Evolutionary conservation across 2,888 invertebrate genomes (phyloP).

Genomic region (Argyresthia albistria): DNA sequence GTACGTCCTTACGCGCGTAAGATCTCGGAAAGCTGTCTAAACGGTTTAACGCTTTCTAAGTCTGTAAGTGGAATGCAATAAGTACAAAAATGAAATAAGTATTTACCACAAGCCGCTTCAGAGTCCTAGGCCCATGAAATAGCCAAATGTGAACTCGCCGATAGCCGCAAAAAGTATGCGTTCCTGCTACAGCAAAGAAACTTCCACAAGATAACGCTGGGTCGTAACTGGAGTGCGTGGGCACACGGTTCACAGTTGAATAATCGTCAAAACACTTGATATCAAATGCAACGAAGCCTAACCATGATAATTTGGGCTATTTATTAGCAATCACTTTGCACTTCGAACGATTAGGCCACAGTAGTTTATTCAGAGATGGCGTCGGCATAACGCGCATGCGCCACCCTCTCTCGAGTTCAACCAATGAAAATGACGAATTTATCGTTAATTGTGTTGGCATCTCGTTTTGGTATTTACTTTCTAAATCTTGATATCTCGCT

Average conservation of each 20-base stretch:
- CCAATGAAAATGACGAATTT: conserved; percentile 39
- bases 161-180: conserved; percentile 68
- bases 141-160: conserved; percentile 32
- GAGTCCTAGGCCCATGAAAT: conserved; percentile 48
- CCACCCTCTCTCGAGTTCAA: conserved; percentile 51
- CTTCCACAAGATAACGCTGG: conserved; percentile 57
- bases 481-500: not conserved
- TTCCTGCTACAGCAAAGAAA: conserved; percentile 61
- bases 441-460: not conserved
- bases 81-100: conserved; percentile 13
- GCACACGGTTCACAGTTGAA: conserved; percentile 30
- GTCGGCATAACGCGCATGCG: conserved; percentile 73
- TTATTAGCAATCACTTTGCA: conserved; percentile 24
- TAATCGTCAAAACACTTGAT: conserved; percentile 30
- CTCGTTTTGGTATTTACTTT: not conserved
- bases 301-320: too few species aligned
- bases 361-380: conserved; percentile 67
- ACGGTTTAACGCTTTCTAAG: conserved; percentile 35
- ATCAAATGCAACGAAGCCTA: conserved; percentile 29
- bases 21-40: conserved; percentile 37
- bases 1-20: conserved; percentile 41
- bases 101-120: conserved; percentile 49
- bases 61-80: conserved; percentile 18
- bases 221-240: conserved; percentile 33
- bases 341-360: conserved; percentile 47